phyloP scores from a whole-genome alignment of 2,888 invertebrate species.

The Hyppa rectilinea region DNA sequence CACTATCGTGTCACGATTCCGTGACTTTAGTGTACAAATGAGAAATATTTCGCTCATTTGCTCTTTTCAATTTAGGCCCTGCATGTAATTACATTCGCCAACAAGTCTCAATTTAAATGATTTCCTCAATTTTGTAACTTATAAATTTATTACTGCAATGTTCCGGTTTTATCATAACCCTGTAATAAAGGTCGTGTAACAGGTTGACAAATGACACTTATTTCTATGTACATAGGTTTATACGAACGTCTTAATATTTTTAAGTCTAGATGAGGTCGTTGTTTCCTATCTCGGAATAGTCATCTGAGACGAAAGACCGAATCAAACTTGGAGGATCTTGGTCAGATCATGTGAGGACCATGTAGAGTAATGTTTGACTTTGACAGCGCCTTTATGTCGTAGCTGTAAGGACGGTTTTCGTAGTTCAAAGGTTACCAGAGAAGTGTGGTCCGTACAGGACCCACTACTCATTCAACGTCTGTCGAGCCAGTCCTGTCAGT shows the following conservation, averaged over 20 bases:
- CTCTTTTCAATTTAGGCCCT: neutral
- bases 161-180: constrained; percentile 19
- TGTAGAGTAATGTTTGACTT: neutral
- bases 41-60: neutral
- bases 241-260: no score
- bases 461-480: neutral
- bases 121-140: constrained; percentile 25
- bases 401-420: neutral
- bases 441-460: neutral
- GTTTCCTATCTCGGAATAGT: no score
- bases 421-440: neutral
- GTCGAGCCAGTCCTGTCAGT: neutral
- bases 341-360: no score
- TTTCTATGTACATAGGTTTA: no score
- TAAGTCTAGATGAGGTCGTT: no score
- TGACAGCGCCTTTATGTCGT: neutral
- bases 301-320: no score
- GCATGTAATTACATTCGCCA: neutral
- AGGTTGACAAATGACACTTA: no score
- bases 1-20: no score
- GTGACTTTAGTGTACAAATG: neutral
- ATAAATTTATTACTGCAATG: constrained; percentile 6
- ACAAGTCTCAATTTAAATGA: constrained; percentile 10
- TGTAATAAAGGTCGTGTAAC: constrained; percentile 11
- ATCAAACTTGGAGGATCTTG: no score